phyloP scores from a whole-genome alignment of 2,113 vertebrate species.

The Regulus satrapa region DNA sequence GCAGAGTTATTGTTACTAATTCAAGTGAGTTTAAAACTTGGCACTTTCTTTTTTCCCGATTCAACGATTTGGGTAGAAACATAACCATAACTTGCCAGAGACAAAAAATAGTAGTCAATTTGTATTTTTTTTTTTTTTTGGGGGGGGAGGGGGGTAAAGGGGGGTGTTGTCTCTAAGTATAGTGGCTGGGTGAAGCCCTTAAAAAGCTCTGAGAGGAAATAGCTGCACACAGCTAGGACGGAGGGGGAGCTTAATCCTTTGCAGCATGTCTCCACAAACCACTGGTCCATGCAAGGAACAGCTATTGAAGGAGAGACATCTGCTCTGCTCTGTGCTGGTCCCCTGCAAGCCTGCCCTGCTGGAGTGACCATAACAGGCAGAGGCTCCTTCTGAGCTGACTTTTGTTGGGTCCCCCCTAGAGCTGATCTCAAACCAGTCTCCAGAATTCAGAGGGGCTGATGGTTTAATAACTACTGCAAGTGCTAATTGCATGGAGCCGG shows the following conservation, averaged over 20 bases:
- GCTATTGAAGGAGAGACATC: background rate
- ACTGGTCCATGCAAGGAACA: background rate
- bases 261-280: background rate
- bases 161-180: background rate
- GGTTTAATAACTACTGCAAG: background rate
- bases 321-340: background rate
- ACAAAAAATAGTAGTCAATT: background rate
- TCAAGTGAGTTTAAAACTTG: background rate
- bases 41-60: background rate
- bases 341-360: background rate
- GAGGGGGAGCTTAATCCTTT: background rate
- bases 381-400: background rate
- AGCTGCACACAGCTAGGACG: background rate
- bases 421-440: background rate
- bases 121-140: background rate
- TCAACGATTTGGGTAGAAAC: background rate
- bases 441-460: background rate
- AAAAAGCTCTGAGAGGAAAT: background rate
- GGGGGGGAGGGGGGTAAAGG: rapidly evolving
- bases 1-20: background rate
- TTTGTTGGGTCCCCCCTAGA: background rate
- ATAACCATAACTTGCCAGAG: background rate
- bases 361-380: background rate
- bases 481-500: background rate
- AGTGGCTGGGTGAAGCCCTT: background rate